phyloP scores from a whole-genome alignment of 2,888 invertebrate species.

The Calameuta filiformis region DNA sequence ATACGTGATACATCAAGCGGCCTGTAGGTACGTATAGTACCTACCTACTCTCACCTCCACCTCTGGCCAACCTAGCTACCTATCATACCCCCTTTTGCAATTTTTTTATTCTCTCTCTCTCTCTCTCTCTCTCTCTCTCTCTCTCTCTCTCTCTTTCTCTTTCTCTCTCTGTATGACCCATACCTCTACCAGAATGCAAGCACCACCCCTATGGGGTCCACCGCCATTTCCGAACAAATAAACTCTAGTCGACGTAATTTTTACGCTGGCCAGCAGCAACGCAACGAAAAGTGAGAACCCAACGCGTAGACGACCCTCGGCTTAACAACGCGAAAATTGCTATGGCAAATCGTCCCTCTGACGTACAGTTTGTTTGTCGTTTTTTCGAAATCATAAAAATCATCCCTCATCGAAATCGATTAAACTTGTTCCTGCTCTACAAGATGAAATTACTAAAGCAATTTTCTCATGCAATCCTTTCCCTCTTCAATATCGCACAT shows the following conservation, averaged over 20 bases:
- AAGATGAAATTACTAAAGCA: neutral
- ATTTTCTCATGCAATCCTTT: neutral
- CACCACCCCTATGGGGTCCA: slow-evolving; percentile 59
- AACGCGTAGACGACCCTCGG: slow-evolving; percentile 40
- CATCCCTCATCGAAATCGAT: neutral
- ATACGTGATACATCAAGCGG: slow-evolving; percentile 65
- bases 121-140: slow-evolving; percentile 16
- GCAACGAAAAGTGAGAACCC: slow-evolving; percentile 61
- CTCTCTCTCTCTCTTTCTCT: slow-evolving; percentile 15
- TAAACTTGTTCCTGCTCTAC: neutral
- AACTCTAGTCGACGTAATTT: slow-evolving; percentile 77
- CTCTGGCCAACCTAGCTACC: slow-evolving; percentile 10
- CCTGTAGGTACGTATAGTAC: slow-evolving; percentile 32
- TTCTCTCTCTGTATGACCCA: slow-evolving; percentile 38
- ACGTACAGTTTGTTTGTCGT: neutral
- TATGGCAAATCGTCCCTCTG: neutral
- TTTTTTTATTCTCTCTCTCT: slow-evolving; percentile 31
- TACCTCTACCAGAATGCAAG: slow-evolving; percentile 59
- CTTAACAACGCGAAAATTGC: slow-evolving; percentile 45
- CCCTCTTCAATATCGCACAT: neutral
- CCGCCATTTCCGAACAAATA: slow-evolving; percentile 66
- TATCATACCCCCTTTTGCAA: neutral
- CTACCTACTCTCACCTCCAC: slow-evolving; percentile 38
- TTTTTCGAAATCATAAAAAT: neutral
- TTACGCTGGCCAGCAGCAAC: slow-evolving; percentile 74